These are phyloP conservation scores for Spisula subtruncata DNA, from an alignment of 2,888 invertebrate genomes.

Conservation along the genomic window DNA sequence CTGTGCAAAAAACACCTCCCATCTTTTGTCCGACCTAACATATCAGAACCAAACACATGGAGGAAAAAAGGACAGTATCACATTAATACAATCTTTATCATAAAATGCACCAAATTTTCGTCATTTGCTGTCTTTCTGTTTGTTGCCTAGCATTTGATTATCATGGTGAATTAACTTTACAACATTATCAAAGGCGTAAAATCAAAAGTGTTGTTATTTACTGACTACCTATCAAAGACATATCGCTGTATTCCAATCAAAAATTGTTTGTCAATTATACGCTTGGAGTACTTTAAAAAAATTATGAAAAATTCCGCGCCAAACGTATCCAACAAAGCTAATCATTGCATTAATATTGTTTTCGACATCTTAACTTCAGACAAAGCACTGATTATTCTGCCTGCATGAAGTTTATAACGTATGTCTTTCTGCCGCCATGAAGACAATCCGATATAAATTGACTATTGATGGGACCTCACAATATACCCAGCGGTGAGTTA, in stretches of 20 bases:
- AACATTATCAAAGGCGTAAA: too few species aligned
- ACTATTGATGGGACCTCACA: background rate
- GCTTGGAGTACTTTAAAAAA: background rate
- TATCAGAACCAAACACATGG: too few species aligned
- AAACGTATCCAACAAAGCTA: background rate
- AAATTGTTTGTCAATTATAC: background rate
- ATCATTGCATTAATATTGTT: background rate
- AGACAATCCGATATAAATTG: background rate
- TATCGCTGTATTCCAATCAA: background rate
- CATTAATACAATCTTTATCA: too few species aligned
- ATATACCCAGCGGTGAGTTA: background rate
- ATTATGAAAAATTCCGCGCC: background rate
- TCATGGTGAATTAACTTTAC: too few species aligned
- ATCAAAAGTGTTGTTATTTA: too few species aligned
- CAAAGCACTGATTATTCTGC: background rate
- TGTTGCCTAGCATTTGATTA: too few species aligned
- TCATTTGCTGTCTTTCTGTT: too few species aligned
- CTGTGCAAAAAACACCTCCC: too few species aligned
- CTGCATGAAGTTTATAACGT: conserved; percentile 2
- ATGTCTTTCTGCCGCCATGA: background rate
- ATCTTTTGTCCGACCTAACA: too few species aligned
- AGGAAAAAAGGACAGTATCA: too few species aligned
- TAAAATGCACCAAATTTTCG: too few species aligned
- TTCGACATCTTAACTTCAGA: background rate
- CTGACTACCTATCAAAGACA: too few species aligned